Percentiles rank a stretch among this genome's conserved stretches.
These are phyloP conservation scores for Leptinotarsa undecemlineata DNA, from an alignment of 1,140 invertebrate genomes.

Conservation along the genomic window DNA sequence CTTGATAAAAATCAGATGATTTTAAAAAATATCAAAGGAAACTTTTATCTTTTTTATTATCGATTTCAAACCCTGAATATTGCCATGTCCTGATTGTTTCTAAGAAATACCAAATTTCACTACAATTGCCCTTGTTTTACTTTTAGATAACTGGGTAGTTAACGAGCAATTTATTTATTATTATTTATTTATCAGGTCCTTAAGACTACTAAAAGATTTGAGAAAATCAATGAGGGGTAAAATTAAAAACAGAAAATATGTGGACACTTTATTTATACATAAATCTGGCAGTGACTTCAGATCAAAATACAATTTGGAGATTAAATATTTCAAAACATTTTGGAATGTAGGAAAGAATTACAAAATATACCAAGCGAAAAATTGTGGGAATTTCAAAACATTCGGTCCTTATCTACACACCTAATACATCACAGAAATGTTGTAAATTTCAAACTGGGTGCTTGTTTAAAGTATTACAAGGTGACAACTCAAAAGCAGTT, in stretches of 20 bases:
- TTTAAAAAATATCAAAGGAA: too few relatives aligned
- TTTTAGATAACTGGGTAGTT: too few relatives aligned
- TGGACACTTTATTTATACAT: conserved; percentile 46
- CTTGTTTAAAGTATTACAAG: conserved; percentile 9
- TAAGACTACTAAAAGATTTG: too few relatives aligned
- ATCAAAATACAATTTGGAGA: conserved; percentile 49
- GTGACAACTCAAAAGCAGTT: background rate
- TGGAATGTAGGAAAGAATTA: conserved; percentile 41
- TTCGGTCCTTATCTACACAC: conserved; percentile 1
- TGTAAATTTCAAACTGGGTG: background rate
- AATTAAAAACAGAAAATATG: conserved; percentile 34
- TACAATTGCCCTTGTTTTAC: too few relatives aligned
- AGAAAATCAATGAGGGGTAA: background rate
- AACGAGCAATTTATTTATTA: too few relatives aligned
- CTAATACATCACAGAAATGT: background rate
- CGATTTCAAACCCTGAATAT: too few relatives aligned
- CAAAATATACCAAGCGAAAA: conserved; percentile 34
- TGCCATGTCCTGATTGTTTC: too few relatives aligned
- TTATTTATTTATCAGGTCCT: too few relatives aligned
- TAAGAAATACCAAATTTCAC: too few relatives aligned
- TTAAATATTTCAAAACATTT: conserved; percentile 46
- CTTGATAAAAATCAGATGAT: too few relatives aligned
- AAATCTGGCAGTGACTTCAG: conserved; percentile 50
- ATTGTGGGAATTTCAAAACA: conserved; percentile 10
- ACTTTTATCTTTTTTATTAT: too few relatives aligned